These are phyloP conservation scores for Vanessa cardui DNA, from an alignment of 2,888 invertebrate genomes.

Conservation along the genomic window DNA sequence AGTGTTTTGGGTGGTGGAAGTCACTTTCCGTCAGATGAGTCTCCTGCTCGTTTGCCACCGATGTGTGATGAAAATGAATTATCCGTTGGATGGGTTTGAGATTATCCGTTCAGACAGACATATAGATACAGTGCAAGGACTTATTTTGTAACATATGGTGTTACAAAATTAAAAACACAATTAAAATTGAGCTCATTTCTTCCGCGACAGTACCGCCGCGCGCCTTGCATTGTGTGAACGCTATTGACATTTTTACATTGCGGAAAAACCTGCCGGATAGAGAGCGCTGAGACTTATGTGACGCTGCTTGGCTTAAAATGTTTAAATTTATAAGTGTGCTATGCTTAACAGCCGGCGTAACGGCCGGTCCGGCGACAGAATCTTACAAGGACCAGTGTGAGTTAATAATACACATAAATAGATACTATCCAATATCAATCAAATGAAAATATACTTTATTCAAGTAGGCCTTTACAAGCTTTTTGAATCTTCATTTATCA, in stretches of 20 bases:
- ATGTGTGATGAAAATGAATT: no score
- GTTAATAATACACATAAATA: background rate
- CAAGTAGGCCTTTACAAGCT: no score
- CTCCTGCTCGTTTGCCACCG: no score
- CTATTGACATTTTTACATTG: slow-evolving; percentile 17
- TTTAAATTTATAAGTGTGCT: slow-evolving; percentile 18
- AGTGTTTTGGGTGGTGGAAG: no score
- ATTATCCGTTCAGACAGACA: no score
- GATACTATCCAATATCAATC: background rate
- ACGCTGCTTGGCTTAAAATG: slow-evolving; percentile 11
- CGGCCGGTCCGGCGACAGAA: slow-evolving; percentile 40
- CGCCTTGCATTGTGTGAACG: slow-evolving; percentile 2
- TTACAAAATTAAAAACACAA: no score
- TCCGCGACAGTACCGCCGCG: slow-evolving; percentile 14
- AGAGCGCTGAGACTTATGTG: background rate
- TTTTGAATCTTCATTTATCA: no score
- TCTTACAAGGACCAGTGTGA: slow-evolving; percentile 47
- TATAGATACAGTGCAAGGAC: no score
- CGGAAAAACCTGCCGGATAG: background rate
- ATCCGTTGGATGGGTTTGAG: no score
- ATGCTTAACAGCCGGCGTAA: slow-evolving; percentile 25
- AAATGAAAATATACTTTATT: no score
- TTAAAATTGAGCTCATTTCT: background rate
- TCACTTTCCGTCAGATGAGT: no score
- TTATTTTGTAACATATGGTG: no score